Evolutionary conservation across 2,797 vertebrate species (phyloP).

Genomic region (Peromyscus attwateri): DNA sequence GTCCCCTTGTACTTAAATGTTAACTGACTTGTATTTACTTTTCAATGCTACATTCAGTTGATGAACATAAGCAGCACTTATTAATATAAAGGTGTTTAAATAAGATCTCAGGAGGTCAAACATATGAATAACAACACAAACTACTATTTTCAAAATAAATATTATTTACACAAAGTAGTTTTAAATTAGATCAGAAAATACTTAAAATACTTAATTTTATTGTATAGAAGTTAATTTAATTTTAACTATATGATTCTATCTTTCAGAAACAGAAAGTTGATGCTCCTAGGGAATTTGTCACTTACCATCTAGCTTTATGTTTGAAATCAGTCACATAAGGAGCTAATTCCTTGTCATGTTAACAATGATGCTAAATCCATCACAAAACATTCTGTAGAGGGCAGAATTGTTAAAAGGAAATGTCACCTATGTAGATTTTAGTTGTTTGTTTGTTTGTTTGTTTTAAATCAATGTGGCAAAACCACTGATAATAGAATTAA

Average conservation of each 20-base stretch:
- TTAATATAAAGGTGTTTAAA: slow-evolving; percentile 88
- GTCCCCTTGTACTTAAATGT: slow-evolving; percentile 87
- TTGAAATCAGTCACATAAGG: slow-evolving; percentile 79
- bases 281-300: slow-evolving; percentile 77
- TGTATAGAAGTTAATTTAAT: slow-evolving; percentile 90
- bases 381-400: slow-evolving; percentile 66
- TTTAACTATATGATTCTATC: slow-evolving; percentile 89
- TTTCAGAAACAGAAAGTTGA: slow-evolving; percentile 86
- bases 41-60: slow-evolving; percentile 86
- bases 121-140: slow-evolving; percentile 87
- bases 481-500: slow-evolving; percentile 73
- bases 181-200: slow-evolving; percentile 89
- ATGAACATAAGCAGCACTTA: slow-evolving; percentile 86
- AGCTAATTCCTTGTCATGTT: slow-evolving; percentile 78
- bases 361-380: slow-evolving; percentile 73
- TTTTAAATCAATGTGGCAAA: slow-evolving; percentile 62
- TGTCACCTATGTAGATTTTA: slow-evolving; percentile 79
- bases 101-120: slow-evolving; percentile 90
- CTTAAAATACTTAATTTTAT: slow-evolving; percentile 89
- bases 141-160: slow-evolving; percentile 88
- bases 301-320: slow-evolving; percentile 79
- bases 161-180: slow-evolving; percentile 89
- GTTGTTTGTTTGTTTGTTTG: slow-evolving; percentile 43
- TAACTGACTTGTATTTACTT: slow-evolving; percentile 86
- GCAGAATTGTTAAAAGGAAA: slow-evolving; percentile 74